phyloP scores from a whole-genome alignment of 2,113 vertebrate species.

The Eulacestoma nigropectus region DNA sequence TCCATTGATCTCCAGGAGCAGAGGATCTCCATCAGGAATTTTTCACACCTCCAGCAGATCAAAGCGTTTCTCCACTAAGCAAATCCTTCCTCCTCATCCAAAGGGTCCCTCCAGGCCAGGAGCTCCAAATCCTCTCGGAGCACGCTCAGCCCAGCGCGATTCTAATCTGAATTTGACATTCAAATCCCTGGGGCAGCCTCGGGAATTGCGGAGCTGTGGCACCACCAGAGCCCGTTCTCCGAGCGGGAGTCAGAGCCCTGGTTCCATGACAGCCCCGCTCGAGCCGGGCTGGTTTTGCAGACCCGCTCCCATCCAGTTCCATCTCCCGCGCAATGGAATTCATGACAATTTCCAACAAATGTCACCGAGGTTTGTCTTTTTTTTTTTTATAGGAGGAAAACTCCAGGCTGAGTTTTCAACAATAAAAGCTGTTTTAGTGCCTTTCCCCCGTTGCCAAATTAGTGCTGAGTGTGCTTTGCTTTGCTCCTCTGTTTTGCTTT shows the following conservation, averaged over 20 bases:
- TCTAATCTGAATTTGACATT: background rate
- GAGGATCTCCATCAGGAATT: background rate
- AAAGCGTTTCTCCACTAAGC: background rate
- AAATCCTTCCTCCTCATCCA: background rate
- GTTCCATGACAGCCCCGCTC: conserved; percentile 23
- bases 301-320: conserved; percentile 22
- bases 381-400: conserved; percentile 37
- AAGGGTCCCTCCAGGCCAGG: background rate
- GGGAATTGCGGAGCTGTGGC: background rate
- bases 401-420: conserved; percentile 16
- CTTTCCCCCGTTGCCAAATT: conserved; percentile 24
- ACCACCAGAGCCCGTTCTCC: background rate
- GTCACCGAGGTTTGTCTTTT: background rate
- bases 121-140: background rate
- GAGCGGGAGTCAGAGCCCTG: background rate
- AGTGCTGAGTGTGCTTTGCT: conserved; percentile 38
- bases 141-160: background rate
- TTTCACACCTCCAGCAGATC: background rate
- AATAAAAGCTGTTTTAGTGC: conserved; percentile 38
- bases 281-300: conserved; percentile 30
- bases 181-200: background rate
- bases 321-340: conserved; percentile 53
- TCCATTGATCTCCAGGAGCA: background rate
- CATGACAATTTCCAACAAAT: conserved; percentile 51
- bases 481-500: conserved; percentile 29